These are phyloP conservation scores for Prionace glauca DNA, from an alignment of 2,797 vertebrate species.

Conservation along the genomic window DNA sequence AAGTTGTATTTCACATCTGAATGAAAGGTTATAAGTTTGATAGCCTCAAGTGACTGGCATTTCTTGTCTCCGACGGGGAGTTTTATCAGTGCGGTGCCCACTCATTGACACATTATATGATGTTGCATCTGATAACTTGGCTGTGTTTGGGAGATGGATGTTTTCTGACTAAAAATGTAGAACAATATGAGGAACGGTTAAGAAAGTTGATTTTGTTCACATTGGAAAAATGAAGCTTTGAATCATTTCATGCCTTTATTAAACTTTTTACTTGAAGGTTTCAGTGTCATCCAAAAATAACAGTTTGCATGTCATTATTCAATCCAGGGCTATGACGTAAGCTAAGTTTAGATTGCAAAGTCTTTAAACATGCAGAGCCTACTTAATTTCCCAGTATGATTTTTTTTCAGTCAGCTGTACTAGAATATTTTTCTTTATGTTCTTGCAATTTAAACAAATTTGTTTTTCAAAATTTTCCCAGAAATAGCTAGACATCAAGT, in stretches of 20 bases:
- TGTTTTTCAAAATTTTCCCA: neutral
- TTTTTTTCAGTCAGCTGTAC: neutral
- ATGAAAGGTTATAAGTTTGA: neutral
- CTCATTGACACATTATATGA: neutral
- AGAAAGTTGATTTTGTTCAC: neutral
- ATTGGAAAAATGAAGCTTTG: neutral
- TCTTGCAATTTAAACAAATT: neutral
- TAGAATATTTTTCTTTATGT: neutral
- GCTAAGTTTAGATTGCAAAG: neutral
- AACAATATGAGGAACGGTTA: neutral
- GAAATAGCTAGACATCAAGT: neutral
- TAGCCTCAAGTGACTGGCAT: neutral
- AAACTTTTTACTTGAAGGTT: neutral
- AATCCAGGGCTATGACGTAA: neutral
- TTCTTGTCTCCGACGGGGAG: neutral
- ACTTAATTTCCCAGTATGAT: neutral
- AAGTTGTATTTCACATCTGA: neutral
- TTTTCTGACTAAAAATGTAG: neutral
- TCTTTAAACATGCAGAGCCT: neutral
- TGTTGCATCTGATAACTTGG: neutral
- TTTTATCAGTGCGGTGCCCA: neutral
- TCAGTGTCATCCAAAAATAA: neutral
- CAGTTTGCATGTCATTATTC: neutral
- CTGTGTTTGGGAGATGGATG: neutral
- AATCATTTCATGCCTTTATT: neutral